phyloP scores from a whole-genome alignment of 2,113 vertebrate genomes.

The Rhegmatorhina hoffmannsi region DNA sequence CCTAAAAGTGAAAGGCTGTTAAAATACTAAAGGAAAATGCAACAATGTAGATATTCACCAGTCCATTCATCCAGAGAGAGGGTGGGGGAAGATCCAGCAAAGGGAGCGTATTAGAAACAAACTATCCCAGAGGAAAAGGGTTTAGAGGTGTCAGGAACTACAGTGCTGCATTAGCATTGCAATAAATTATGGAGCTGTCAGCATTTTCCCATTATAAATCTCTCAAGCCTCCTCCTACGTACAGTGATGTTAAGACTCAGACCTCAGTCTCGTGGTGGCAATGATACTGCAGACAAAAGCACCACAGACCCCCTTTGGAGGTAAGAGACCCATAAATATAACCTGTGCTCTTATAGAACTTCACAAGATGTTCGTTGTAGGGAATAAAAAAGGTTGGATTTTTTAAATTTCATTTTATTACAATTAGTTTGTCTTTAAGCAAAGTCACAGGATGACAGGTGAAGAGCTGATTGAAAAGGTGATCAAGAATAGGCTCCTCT shows the following conservation, averaged over 20 bases:
- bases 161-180: not conserved
- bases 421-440: not conserved
- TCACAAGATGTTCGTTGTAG: not conserved
- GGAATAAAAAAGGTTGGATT: not conserved
- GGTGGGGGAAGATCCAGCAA: not conserved
- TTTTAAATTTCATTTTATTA: not conserved
- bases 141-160: constrained; percentile 8
- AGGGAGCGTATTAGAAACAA: not conserved
- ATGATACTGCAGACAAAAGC: constrained; percentile 25
- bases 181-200: constrained; percentile 43
- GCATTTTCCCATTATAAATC: constrained; percentile 57
- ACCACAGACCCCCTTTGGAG: not conserved
- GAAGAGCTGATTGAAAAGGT: not conserved
- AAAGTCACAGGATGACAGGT: not conserved
- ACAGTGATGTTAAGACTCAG: constrained; percentile 1
- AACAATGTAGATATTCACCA: constrained; percentile 17
- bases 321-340: constrained; percentile 1
- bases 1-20: constrained; percentile 17
- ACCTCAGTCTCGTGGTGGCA: not conserved
- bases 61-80: not conserved
- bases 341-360: not conserved
- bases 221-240: not conserved
- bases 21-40: constrained; percentile 18
- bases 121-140: not conserved
- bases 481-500: not conserved